These are phyloP conservation scores for Leptobrachium ailaonicum DNA, from an alignment of 2,113 vertebrate species.

Conservation along the genomic window DNA sequence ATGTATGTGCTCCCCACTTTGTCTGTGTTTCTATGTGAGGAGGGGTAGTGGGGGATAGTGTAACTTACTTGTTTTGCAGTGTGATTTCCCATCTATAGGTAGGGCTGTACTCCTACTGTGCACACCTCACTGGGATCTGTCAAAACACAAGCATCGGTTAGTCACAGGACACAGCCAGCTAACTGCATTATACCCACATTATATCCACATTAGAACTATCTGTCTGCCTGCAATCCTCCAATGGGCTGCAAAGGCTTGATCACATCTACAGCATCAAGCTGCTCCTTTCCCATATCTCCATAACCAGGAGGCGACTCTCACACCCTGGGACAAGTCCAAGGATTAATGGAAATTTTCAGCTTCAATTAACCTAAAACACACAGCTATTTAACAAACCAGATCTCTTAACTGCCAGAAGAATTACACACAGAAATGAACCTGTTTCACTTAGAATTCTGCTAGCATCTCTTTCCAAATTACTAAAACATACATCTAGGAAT, in stretches of 20 bases:
- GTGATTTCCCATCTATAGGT: constrained; percentile 79
- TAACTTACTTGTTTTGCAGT: constrained; percentile 75
- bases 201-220: too few species aligned
- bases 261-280: too few species aligned
- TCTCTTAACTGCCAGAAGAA: too few species aligned
- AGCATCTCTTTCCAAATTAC: too few species aligned
- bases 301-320: background rate
- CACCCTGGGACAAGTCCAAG: background rate
- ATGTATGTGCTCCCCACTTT: constrained; percentile 46
- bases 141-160: constrained; percentile 77
- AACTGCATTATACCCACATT: constrained; percentile 61
- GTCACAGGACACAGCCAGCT: constrained; percentile 75
- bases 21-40: constrained; percentile 50
- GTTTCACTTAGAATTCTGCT: too few species aligned
- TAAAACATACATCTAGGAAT: too few species aligned
- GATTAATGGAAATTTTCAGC: background rate
- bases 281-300: background rate
- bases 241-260: background rate
- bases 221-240: constrained; percentile 34
- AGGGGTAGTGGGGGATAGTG: constrained; percentile 52
- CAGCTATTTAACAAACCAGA: too few species aligned
- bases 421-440: too few species aligned
- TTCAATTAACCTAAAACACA: background rate
- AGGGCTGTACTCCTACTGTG: constrained; percentile 81
- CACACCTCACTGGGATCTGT: constrained; percentile 81